Base-by-base conservation (phyloP, 2,113 vertebrate species). In the Megalops atlanticus region DNA sequence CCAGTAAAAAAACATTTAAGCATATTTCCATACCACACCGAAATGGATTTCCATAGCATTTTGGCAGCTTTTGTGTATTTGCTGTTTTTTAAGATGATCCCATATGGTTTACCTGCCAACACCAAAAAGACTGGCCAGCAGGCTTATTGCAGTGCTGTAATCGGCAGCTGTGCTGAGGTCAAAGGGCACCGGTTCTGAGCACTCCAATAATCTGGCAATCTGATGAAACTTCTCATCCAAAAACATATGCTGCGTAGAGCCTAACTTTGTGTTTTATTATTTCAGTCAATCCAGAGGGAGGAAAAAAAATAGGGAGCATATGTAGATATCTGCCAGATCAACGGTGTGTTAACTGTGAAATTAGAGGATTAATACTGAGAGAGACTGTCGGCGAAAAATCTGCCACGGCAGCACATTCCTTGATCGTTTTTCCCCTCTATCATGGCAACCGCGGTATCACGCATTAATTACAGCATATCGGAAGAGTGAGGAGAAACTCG, bases 401-500 rank as follows among this genome's bases (percentile, higher is more conserved):
- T 92, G 89, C 89, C 82, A 82, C 83, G 80, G 85, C 85, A 91
- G 90, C 90, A 89, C 72, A 87, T 88, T 87, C 45, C 78, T 82
- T 73, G 76, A 80, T 80, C 74, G 49, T 79, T 76, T 76, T n/a
- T 21, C 36, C 75, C 21, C 33, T 81, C 87, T 85, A 85, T 86
- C 81, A 38, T 84, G 12, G 18, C 45, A 52, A 41, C 73, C 18
- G 24, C 49, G 82, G 85, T 84, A 91, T 91, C 89, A 88, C 6
- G 89, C 85, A 90, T 91, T 92, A 92, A 94, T 92, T 92, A 91
- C 82, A 91, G 88, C 78, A 85, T 87, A 89, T 90, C 88, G 87
- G 86, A 84, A 87, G 89, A 89, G 86, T 86, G 87, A 90, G 90
- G 90, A 90, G 87, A 86, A 87, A 43, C 76, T 75, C 41, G 73